These are phyloP conservation scores for Neocrepidodera transversa DNA, from an alignment of 2,888 invertebrate genomes.

Conservation along the genomic window DNA sequence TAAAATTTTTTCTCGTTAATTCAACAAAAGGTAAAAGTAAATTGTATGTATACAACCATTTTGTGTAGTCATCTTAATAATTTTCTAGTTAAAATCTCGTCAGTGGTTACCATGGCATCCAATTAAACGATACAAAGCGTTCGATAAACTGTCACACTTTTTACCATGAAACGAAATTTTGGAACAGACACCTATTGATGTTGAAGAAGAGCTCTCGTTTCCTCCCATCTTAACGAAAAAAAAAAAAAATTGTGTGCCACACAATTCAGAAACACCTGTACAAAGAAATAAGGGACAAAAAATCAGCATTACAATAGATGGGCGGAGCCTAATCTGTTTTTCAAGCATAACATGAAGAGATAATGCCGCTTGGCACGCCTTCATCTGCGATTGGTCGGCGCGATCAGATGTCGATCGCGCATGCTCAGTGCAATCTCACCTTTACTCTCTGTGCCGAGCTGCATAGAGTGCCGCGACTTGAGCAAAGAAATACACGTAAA, in stretches of 20 bases:
- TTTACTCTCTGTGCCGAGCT: conserved; percentile 41
- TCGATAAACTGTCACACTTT: conserved; percentile 30
- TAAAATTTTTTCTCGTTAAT: not conserved
- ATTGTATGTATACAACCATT: not conserved
- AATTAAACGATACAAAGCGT: conserved; percentile 19
- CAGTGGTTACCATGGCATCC: conserved; percentile 7
- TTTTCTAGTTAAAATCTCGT: not conserved
- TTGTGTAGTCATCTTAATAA: conserved; percentile 9
- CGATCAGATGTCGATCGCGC: conserved; percentile 47
- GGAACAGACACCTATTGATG: conserved; percentile 40
- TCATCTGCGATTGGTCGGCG: conserved; percentile 52
- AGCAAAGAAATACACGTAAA: conserved; percentile 54
- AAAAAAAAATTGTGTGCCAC: conserved; percentile 45
- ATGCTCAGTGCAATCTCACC: conserved; percentile 48
- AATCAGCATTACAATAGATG: conserved; percentile 60
- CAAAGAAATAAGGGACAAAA: conserved; percentile 60
- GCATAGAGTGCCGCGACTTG: conserved; percentile 57
- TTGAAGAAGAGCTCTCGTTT: conserved; percentile 37
- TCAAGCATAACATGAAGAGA: conserved; percentile 58
- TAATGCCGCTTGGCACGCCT: conserved; percentile 56
- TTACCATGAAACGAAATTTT: conserved; percentile 33
- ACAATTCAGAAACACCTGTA: conserved; percentile 61
- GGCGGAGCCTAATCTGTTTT: conserved; percentile 57
- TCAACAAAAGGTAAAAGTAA: not conserved
- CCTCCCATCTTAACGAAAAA: conserved; percentile 44